Evolutionary conservation across 2,888 invertebrate species (phyloP), one percentile per base, ranked within the genome.

Genomic region (Meganola albula): DNA sequence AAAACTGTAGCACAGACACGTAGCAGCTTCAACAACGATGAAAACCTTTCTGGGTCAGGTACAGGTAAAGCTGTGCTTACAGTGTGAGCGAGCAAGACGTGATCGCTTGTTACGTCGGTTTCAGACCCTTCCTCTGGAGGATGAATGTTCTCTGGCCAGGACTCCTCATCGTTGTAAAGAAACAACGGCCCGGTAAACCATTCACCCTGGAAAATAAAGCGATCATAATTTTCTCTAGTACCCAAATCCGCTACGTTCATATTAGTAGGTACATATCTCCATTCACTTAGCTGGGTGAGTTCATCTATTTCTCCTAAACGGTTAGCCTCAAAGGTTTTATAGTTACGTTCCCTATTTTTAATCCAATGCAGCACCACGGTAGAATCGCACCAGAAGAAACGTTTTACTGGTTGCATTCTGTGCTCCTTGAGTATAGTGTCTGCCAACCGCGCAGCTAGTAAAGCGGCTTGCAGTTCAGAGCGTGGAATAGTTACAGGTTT

Each of bases 231-330:
- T 14, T 30, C 34, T 11, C 35, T 7, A 2, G 34, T 39, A 21
- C 21, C 39, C 1, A 28, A 7, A 16, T 39, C 39, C 12, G 39
- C 39, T 1, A 35, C 30, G 13, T 39, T 39, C 10, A 39, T 4
- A 8, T 29, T 31, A 4, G 33, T 37, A 13, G 37, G 44, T 26
- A 38, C 10, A 24, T 39, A 45, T 3, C 21, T 22, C 38, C 38
- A 41, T 16, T 41, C 37, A 14, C 10, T 16, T 1, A 18, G 11
- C 4, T 13, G 3, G 0, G 44, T 32, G 1, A 43, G n/a, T 5
- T 49, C 46, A 7, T n/a, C n/a, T n/a, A n/a, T n/a, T n/a, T n/a
- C n/a, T n/a, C n/a, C n/a, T n/a, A n/a, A n/a, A n/a, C n/a, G n/a
- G n/a, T n/a, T n/a, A n/a, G n/a, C n/a, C n/a, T n/a, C n/a, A n/a